A percentile compares a stretch with the other conserved stretches of the same genome.
These are phyloP conservation scores for Eclectus roratus DNA, from an alignment of 2,113 vertebrate species.

Conservation along the genomic window DNA sequence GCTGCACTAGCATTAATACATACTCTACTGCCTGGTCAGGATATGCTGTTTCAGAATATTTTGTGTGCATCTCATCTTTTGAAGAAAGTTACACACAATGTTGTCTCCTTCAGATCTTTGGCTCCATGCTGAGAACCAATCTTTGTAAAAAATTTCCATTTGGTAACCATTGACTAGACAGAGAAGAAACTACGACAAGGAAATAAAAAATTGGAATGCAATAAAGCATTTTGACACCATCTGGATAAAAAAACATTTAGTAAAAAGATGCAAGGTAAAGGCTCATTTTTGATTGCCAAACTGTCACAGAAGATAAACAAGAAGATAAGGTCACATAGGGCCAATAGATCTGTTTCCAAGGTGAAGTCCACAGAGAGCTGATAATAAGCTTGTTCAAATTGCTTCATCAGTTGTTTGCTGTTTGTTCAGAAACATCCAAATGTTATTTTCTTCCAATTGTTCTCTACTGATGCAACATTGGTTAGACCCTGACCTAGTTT, in stretches of 20 bases:
- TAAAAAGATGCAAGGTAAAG: neutral
- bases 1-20: neutral
- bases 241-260: neutral
- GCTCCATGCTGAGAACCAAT: neutral
- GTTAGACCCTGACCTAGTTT: neutral
- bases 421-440: neutral
- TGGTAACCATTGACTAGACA: neutral
- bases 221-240: neutral
- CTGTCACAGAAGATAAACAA: conserved; percentile 46
- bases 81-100: neutral
- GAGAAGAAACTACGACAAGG: neutral
- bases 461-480: neutral
- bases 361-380: neutral
- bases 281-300: conserved; percentile 27
- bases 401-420: conserved; percentile 37
- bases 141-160: neutral
- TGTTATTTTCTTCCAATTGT: neutral
- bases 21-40: fast-evolving
- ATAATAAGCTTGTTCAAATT: conserved; percentile 5
- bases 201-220: neutral
- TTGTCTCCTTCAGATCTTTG: neutral
- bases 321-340: neutral
- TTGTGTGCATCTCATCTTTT: neutral
- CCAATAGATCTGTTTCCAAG: conserved; percentile 22
- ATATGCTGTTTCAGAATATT: neutral